Percentiles rank a stretch among this genome's conserved stretches.
Conservation (phyloP, 2,888 invertebrate species). For the Meliscaeva auricollis region DNA sequence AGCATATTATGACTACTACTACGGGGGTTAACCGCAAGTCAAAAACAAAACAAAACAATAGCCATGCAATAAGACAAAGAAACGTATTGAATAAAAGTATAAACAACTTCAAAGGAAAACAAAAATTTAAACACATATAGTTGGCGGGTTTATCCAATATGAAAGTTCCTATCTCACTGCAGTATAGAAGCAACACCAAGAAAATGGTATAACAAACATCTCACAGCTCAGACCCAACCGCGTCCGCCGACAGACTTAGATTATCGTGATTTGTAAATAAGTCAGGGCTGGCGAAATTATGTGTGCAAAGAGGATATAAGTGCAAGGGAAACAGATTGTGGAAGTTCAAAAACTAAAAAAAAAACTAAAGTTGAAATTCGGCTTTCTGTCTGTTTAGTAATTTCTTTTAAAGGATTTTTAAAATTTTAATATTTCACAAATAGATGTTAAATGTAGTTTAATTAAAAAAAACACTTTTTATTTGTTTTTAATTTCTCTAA, state of each 20-base stretch:
- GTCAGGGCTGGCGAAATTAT: not conserved
- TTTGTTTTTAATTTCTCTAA: too few relatives aligned
- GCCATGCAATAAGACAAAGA: not conserved
- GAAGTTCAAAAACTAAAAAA: too few relatives aligned
- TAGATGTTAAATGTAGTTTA: too few relatives aligned
- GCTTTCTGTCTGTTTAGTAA: too few relatives aligned
- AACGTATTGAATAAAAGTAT: constrained; percentile 42
- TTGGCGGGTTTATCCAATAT: constrained; percentile 26
- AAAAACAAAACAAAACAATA: constrained; percentile 16
- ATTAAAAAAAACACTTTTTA: too few relatives aligned
- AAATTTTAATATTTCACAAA: too few relatives aligned
- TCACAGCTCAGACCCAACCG: constrained; percentile 27
- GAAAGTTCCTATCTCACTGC: constrained; percentile 34
- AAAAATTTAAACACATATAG: constrained; percentile 9
- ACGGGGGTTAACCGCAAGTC: constrained; percentile 63
- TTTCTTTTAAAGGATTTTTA: too few relatives aligned
- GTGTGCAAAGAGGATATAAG: too few relatives aligned
- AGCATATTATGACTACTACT: constrained; percentile 43
- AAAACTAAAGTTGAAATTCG: too few relatives aligned
- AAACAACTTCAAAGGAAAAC: constrained; percentile 46
- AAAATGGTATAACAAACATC: constrained; percentile 31
- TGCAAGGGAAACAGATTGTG: too few relatives aligned
- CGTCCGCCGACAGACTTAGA: not conserved
- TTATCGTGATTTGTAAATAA: not conserved
- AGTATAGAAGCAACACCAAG: not conserved